phyloP scores from a whole-genome alignment of 2,888 invertebrate genomes.

The Cetonia aurata region DNA sequence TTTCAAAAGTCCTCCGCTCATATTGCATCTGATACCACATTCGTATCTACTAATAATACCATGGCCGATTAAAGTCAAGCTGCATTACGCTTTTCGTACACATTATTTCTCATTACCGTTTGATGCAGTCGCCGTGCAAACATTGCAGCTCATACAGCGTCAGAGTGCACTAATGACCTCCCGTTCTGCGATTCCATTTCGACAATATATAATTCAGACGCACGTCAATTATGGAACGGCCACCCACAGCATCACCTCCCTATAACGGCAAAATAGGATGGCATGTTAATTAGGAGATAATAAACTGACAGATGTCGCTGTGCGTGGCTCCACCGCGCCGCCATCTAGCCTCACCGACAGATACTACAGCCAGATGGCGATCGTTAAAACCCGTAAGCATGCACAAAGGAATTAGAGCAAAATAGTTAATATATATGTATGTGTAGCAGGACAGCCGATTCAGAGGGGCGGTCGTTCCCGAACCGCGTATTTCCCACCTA shows the following conservation, averaged over 20 bases:
- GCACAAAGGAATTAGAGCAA: slow-evolving; percentile 14
- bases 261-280: slow-evolving; percentile 16
- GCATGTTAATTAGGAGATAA: slow-evolving; percentile 34
- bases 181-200: slow-evolving; percentile 17
- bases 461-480: no score
- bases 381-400: no score
- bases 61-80: no score
- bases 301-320: slow-evolving; percentile 7
- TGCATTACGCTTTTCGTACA: no score
- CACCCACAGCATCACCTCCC: slow-evolving; percentile 2
- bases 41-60: no score
- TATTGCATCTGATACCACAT: no score
- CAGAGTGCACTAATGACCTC: slow-evolving; percentile 1
- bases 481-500: neutral
- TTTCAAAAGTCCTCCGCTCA: no score
- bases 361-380: neutral
- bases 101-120: no score
- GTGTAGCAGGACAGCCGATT: neutral
- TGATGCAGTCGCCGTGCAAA: no score
- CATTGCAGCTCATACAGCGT: no score
- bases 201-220: slow-evolving; percentile 25
- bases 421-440: slow-evolving; percentile 12
- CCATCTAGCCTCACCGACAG: neutral
- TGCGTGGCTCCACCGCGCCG: no score
- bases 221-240: slow-evolving; percentile 15